Evolutionary conservation across 2,888 invertebrate genomes (phyloP).

Genomic region (Phyllotreta striolata): DNA sequence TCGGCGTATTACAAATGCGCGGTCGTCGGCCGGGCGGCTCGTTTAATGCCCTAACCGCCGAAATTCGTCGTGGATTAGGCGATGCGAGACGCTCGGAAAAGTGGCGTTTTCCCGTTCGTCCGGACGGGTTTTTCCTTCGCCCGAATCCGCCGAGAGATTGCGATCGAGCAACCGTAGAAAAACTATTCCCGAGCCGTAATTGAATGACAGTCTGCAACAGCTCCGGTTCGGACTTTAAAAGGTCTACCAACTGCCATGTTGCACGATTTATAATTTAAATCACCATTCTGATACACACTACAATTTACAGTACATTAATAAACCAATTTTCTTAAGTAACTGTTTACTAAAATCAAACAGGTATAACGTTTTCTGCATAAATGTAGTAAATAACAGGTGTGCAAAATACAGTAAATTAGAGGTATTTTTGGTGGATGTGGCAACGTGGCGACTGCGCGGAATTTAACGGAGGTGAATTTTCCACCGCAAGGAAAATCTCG

Average conservation of each 20-base stretch:
- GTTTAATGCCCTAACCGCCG: conserved; percentile 3
- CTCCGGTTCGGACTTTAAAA: conserved; percentile 20
- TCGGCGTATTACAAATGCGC: too few relatives aligned
- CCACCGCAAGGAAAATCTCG: too few relatives aligned
- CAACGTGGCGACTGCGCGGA: conserved; percentile 15
- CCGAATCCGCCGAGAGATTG: conserved; percentile 25
- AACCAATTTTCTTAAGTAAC: too few relatives aligned
- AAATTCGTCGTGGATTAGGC: conserved; percentile 19
- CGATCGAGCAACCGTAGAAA: conserved; percentile 28
- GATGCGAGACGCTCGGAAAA: conserved; percentile 2
- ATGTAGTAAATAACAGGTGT: too few relatives aligned
- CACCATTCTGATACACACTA: too few relatives aligned
- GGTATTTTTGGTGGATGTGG: background rate
- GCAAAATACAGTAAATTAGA: background rate
- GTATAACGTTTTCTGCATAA: too few relatives aligned
- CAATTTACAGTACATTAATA: too few relatives aligned
- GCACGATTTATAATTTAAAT: background rate
- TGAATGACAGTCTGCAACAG: conserved; percentile 27
- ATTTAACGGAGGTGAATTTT: background rate
- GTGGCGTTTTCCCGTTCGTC: conserved; percentile 23
- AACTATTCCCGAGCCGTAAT: conserved; percentile 25
- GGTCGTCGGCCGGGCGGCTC: too few relatives aligned
- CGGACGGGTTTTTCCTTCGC: conserved; percentile 19
- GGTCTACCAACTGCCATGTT: conserved; percentile 7
- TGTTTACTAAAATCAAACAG: too few relatives aligned